phyloP scores from a whole-genome alignment of 2,888 invertebrate genomes.

The Philopedon plagiatum region DNA sequence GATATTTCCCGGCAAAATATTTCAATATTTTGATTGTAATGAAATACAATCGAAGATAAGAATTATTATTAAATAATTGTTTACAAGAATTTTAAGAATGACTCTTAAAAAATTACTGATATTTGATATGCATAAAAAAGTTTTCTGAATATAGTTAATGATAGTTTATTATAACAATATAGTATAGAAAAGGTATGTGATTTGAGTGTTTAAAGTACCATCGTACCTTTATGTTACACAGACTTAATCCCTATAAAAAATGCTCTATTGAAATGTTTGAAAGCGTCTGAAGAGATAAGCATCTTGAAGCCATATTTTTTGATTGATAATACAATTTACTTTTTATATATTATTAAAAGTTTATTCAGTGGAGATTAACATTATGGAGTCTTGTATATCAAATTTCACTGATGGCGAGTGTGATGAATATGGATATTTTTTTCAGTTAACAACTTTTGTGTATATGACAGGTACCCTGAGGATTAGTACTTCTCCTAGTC shows the following conservation, averaged over 20 bases:
- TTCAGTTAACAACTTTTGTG: constrained; percentile 40
- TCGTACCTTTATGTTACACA: constrained; percentile 53
- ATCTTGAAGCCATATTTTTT: constrained; percentile 47
- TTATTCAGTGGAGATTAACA: constrained; percentile 49
- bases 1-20: constrained; percentile 37
- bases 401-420: constrained; percentile 43
- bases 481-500: constrained; percentile 34
- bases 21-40: constrained; percentile 39
- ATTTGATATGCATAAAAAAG: constrained; percentile 31
- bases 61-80: constrained; percentile 28
- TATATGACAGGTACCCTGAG: constrained; percentile 35
- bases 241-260: constrained; percentile 58
- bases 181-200: constrained; percentile 53
- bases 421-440: constrained; percentile 46
- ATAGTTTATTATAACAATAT: constrained; percentile 56
- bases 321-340: constrained; percentile 51
- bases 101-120: constrained; percentile 15
- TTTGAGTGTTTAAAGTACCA: constrained; percentile 56
- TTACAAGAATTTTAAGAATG: background rate
- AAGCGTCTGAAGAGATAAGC: constrained; percentile 46
- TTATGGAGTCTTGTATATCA: constrained; percentile 47
- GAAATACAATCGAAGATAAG: constrained; percentile 21
- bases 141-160: constrained; percentile 56
- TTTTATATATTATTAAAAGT: constrained; percentile 45
- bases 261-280: constrained; percentile 48